phyloP scores from a whole-genome alignment of 2,888 invertebrate genomes.

The Phyllotreta striolata region DNA sequence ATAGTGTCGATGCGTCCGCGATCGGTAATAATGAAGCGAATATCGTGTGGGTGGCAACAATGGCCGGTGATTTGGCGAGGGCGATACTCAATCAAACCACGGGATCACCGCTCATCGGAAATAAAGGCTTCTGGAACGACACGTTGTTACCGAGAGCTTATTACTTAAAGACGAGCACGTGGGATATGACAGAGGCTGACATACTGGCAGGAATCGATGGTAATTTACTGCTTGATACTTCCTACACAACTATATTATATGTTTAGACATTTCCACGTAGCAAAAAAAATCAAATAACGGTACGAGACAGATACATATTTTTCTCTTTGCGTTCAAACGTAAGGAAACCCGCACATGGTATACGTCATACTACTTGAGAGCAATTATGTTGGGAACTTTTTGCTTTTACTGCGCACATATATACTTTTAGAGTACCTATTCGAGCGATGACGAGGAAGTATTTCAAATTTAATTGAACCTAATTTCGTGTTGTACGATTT shows the following conservation, averaged over 20 bases:
- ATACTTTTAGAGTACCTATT: background rate
- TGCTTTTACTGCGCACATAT: too few relatives aligned
- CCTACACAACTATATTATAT: too few relatives aligned
- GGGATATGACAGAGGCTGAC: constrained; percentile 75
- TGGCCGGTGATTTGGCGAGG: constrained; percentile 73
- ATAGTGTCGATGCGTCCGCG: constrained; percentile 30
- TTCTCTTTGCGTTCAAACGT: too few relatives aligned
- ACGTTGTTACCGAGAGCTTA: constrained; percentile 67
- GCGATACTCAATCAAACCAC: constrained; percentile 71
- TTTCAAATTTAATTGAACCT: constrained; percentile 8
- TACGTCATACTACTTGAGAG: too few relatives aligned
- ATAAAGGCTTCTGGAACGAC: constrained; percentile 73
- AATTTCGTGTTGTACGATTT: constrained; percentile 9
- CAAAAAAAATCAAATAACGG: too few relatives aligned
- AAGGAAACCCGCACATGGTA: too few relatives aligned
- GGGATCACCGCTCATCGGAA: constrained; percentile 62
- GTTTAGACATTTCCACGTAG: too few relatives aligned
- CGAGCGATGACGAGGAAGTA: constrained; percentile 7
- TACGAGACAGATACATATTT: too few relatives aligned
- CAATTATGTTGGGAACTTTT: too few relatives aligned
- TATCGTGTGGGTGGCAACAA: constrained; percentile 70
- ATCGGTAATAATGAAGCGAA: constrained; percentile 51
- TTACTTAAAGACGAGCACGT: constrained; percentile 65
- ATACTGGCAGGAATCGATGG: constrained; percentile 75
- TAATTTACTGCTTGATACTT: constrained; percentile 47